phyloP scores from a whole-genome alignment of 2,797 vertebrate genomes.

The Antennarius maculatus region DNA sequence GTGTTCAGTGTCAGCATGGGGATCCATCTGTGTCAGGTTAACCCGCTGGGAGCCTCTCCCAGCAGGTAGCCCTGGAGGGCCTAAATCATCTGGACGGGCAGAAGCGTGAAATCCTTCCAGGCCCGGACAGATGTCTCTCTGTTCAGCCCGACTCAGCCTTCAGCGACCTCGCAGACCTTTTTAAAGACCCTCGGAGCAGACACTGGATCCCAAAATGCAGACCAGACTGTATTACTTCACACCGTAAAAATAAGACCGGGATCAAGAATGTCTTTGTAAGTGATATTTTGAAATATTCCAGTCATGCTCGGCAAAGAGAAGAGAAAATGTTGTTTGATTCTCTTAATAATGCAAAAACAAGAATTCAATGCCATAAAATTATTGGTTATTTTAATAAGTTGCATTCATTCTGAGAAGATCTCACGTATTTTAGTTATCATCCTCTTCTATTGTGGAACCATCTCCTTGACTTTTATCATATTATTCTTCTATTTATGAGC shows the following conservation, averaged over 20 bases:
- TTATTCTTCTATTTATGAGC: no score
- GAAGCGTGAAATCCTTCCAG: slow-evolving; percentile 95
- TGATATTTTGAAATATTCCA: no score
- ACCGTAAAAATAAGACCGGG: background rate
- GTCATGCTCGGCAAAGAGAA: no score
- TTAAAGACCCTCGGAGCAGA: slow-evolving; percentile 58
- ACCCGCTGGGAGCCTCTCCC: slow-evolving; percentile 84
- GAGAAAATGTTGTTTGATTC: no score
- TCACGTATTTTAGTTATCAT: no score
- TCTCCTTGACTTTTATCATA: no score
- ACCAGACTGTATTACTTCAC: slow-evolving; percentile 44
- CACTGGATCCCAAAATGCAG: slow-evolving; percentile 41
- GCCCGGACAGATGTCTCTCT: slow-evolving; percentile 86
- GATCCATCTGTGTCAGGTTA: slow-evolving; percentile 86
- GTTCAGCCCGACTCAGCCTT: slow-evolving; percentile 59
- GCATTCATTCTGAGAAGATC: no score
- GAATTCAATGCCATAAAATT: no score
- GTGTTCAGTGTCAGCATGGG: slow-evolving; percentile 62
- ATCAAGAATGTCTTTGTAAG: background rate
- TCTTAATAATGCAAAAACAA: no score
- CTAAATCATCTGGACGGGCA: slow-evolving; percentile 93
- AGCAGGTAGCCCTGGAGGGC: slow-evolving; percentile 88
- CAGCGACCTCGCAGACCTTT: slow-evolving; percentile 66
- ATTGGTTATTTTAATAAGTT: no score
- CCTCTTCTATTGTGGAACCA: no score